Percentiles rank a stretch among this genome's conserved stretches.
Conservation (phyloP, 2,113 vertebrate genomes). For the Halichoeres trimaculatus region DNA sequence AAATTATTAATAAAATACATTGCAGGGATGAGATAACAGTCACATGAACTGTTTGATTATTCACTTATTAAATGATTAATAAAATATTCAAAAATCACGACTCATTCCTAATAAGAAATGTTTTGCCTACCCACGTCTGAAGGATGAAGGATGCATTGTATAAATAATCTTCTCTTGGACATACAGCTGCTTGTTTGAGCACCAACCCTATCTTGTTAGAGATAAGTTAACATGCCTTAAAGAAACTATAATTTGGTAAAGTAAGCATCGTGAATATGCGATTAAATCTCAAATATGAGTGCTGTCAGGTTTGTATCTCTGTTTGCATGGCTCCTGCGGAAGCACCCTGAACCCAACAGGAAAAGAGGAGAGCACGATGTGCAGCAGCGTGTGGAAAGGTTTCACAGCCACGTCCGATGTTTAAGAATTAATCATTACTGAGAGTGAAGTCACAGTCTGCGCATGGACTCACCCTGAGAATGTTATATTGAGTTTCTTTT, state of each 20-base stretch:
- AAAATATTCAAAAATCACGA: too few relatives aligned
- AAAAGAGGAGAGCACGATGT: neutral
- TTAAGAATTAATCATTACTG: conserved; percentile 29
- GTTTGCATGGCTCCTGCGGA: neutral
- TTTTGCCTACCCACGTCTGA: too few relatives aligned
- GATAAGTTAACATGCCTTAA: too few relatives aligned
- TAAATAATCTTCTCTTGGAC: neutral
- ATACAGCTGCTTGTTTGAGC: neutral
- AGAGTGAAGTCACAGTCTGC: conserved; percentile 23
- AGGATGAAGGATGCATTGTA: neutral
- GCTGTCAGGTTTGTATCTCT: neutral
- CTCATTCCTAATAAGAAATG: too few relatives aligned
- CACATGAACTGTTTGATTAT: too few relatives aligned
- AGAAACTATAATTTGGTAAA: neutral
- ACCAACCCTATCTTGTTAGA: neutral
- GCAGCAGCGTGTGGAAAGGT: neutral
- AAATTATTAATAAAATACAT: too few relatives aligned
- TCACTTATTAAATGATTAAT: too few relatives aligned
- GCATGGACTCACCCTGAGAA: conserved; percentile 39
- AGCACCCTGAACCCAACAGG: conserved; percentile 16
- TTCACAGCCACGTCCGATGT: conserved; percentile 10
- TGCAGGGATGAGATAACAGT: too few relatives aligned
- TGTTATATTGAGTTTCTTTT: conserved; percentile 55
- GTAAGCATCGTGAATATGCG: neutral
- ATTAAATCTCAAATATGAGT: neutral